Percentiles rank a stretch among this genome's conserved stretches.
phyloP scores from a whole-genome alignment of 1,140 invertebrate genomes.

The Pectinophora gossypiella region DNA sequence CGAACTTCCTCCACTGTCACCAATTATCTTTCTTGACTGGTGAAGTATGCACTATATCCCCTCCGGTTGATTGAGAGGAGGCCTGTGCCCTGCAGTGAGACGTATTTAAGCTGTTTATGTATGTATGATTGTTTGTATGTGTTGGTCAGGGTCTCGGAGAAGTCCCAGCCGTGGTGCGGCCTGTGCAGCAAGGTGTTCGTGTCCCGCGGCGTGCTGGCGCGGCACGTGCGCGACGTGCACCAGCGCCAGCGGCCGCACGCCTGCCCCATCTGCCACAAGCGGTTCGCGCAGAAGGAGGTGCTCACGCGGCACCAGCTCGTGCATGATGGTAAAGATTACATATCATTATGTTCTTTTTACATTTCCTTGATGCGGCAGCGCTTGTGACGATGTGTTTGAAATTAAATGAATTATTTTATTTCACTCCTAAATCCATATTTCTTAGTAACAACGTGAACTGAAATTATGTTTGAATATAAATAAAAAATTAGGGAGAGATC shows the following conservation, averaged over 20 bases:
- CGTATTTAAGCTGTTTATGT: too few species aligned
- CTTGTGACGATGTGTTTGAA: background rate
- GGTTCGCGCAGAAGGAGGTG: slow-evolving; percentile 88
- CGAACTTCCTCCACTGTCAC: too few species aligned
- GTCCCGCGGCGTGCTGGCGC: slow-evolving; percentile 84
- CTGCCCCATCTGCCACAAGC: slow-evolving; percentile 82
- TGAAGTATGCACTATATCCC: too few species aligned
- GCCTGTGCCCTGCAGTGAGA: too few species aligned
- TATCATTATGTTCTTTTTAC: background rate
- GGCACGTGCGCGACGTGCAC: slow-evolving; percentile 87
- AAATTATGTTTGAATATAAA: background rate
- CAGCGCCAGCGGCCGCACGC: slow-evolving; percentile 86
- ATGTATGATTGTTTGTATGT: too few species aligned
- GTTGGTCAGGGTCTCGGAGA: too few species aligned
- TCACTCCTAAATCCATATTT: too few species aligned
- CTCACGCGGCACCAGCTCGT: slow-evolving; percentile 88
- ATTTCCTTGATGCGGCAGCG: background rate
- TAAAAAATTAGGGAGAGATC: too few species aligned
- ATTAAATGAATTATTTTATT: background rate
- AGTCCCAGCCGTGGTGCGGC: slow-evolving; percentile 71
- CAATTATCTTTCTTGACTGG: too few species aligned
- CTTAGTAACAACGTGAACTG: background rate
- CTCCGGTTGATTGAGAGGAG: too few species aligned
- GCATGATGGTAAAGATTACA: slow-evolving; percentile 80
- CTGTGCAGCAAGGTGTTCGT: slow-evolving; percentile 89